Conservation (phyloP, 2,888 invertebrate genomes). For the Sceliomorpha sp. region DNA sequence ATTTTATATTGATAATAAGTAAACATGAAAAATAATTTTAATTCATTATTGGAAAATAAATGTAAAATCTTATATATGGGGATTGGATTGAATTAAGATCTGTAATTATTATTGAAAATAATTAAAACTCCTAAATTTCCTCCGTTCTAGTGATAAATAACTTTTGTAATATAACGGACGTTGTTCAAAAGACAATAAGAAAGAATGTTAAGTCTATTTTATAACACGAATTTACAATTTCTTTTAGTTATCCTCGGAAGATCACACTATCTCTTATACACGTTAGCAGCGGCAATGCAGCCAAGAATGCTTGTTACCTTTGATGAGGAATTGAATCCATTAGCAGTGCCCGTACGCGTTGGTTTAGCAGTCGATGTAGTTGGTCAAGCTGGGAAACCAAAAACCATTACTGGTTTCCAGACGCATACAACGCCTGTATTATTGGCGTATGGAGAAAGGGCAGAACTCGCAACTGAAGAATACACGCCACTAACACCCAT, state of each 20-base stretch:
- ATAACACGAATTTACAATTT: too few relatives aligned
- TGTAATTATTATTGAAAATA: too few relatives aligned
- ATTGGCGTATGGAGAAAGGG: conserved; percentile 97
- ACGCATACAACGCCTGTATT: conserved; percentile 99
- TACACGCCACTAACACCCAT: conserved; percentile 96
- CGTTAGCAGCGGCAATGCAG: conserved; percentile 98
- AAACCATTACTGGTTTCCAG: conserved; percentile 99
- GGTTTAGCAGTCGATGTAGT: conserved; percentile 99
- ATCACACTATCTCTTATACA: conserved; percentile 97
- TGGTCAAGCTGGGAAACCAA: conserved; percentile 99
- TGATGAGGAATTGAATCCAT: conserved; percentile 95
- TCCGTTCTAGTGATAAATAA: too few relatives aligned
- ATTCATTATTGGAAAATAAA: too few relatives aligned
- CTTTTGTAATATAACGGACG: too few relatives aligned
- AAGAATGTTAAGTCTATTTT: too few relatives aligned
- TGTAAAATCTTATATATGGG: too few relatives aligned
- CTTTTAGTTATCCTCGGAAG: conserved; percentile 92
- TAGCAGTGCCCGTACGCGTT: conserved; percentile 95
- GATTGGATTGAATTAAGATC: too few relatives aligned
- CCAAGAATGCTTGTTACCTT: conserved; percentile 99
- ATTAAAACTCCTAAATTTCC: too few relatives aligned
- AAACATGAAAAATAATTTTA: too few relatives aligned
- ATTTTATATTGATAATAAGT: too few relatives aligned
- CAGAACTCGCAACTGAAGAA: conserved; percentile 99
- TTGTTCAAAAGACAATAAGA: too few relatives aligned